Evolutionary conservation across 1,140 invertebrate species (phyloP), one percentile per base, ranked within the genome.

Genomic region (Brachionus paranguensis): DNA sequence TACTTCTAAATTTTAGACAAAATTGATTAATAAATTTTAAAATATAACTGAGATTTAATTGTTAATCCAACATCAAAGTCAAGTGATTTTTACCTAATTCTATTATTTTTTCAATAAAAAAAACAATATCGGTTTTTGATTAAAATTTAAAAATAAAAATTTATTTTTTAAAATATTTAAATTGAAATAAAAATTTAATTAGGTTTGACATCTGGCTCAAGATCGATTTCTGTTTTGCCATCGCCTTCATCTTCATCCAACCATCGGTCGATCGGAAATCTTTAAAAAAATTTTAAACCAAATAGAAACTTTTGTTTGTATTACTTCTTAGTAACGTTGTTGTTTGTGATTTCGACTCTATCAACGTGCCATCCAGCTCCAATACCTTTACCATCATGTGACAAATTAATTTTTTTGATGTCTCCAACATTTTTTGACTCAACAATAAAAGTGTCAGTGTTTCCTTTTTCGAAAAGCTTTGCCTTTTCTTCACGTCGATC

Each of bases 381-480:
- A 76, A 89, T 83, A 3, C 89, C 89, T 45, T 86, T 85, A 33
- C 87, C 89, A 85, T 90, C 89, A 85, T 90, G 89, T 6, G 88
- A 88, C 78, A 90, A 88, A 50, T 88, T 86, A 17, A 90, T 86
- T 85, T 90, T 89, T 70, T 89, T 87, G n/a, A 89, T 68, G 65
- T 88, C 86, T 83, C 85, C 86, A 84, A 89, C 78, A 29, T 86
- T 87, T 29, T 88, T 88, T 53, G 88, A 87, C 85, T 89, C 88
- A 24, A 89, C 76, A 53, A 85, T 79, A 85, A 89, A 89, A 20
- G 86, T 85, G 85, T 89, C 89, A 68, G 86, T 88, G 84, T 88
- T 86, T 85, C 88, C 89, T 85, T 86, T 88, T 85, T 90, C 89
- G 86, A 90, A 90, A 83, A 89, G 89, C 84, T 89, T 88, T 43